phyloP scores from a whole-genome alignment of 1,140 invertebrate species.

The Drosophila sp. region DNA sequence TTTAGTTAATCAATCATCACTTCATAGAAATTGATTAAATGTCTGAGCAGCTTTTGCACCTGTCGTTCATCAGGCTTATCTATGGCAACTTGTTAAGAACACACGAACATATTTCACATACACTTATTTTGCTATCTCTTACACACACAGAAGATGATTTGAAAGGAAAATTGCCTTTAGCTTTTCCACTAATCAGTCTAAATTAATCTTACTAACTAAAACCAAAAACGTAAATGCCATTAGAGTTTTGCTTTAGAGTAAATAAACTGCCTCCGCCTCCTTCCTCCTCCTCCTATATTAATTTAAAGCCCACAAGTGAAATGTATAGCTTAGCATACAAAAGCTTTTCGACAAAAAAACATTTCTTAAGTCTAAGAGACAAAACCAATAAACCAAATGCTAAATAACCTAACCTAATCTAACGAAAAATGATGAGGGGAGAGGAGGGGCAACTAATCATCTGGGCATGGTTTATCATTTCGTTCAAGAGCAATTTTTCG shows the following conservation, averaged over 20 bases:
- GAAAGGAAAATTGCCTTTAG: neutral
- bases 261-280: neutral
- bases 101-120: neutral
- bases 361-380: constrained; percentile 31
- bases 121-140: neutral
- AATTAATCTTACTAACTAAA: constrained; percentile 54
- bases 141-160: neutral
- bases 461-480: constrained; percentile 41
- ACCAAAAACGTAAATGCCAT: constrained; percentile 43
- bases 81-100: neutral
- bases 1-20: constrained; percentile 2
- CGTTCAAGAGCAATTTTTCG: constrained; percentile 52
- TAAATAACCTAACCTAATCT: constrained; percentile 39
- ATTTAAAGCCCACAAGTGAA: constrained; percentile 42
- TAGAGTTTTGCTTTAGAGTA: constrained; percentile 28
- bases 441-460: constrained; percentile 12
- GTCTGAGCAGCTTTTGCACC: neutral
- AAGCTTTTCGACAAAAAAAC: constrained; percentile 3
- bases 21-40: constrained; percentile 6
- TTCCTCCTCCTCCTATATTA: constrained; percentile 37
- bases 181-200: constrained; percentile 44
- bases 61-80: constrained; percentile 1
- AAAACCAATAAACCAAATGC: constrained; percentile 61
- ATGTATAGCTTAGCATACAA: constrained; percentile 17
- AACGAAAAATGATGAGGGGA: constrained; percentile 10